These are phyloP conservation scores for Drosophila arizonae DNA, from an alignment of 1,140 invertebrate genomes.

Conservation along the genomic window DNA sequence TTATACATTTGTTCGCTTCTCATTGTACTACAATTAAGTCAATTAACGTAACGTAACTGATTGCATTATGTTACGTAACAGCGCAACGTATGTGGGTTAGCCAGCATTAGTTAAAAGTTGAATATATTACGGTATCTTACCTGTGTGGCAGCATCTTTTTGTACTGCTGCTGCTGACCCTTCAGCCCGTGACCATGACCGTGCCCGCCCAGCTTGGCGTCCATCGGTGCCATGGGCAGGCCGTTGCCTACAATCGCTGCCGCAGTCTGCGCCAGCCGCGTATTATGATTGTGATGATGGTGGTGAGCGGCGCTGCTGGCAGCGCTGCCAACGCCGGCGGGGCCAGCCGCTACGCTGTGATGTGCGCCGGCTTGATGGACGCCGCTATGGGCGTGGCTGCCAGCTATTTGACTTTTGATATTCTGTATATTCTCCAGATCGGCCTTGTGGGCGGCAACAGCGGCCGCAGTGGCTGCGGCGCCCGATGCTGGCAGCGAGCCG, in stretches of 20 bases:
- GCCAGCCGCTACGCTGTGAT: slow-evolving; percentile 40
- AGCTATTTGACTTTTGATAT: slow-evolving; percentile 74
- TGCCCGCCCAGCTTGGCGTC: slow-evolving; percentile 47
- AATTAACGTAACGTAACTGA: no score
- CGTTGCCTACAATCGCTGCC: slow-evolving; percentile 46
- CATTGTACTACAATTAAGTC: no score
- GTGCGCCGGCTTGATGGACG: slow-evolving; percentile 38
- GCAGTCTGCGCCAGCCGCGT: slow-evolving; percentile 63
- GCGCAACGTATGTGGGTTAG: background rate
- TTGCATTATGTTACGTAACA: background rate
- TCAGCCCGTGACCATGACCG: slow-evolving; percentile 53
- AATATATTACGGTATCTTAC: slow-evolving; percentile 32
- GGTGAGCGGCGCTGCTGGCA: slow-evolving; percentile 22
- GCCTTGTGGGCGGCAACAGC: slow-evolving; percentile 64
- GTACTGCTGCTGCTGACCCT: slow-evolving; percentile 64
- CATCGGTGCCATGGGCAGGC: slow-evolving; percentile 35
- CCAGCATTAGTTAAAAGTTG: background rate
- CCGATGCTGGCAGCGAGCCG: slow-evolving; percentile 33
- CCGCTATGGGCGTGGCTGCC: slow-evolving; percentile 25
- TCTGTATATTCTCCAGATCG: slow-evolving; percentile 81
- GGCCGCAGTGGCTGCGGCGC: slow-evolving; percentile 18
- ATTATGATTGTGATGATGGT: slow-evolving; percentile 64
- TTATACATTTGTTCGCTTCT: no score
- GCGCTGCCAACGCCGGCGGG: slow-evolving; percentile 18
- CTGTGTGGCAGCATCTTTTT: slow-evolving; percentile 73